phyloP scores from a whole-genome alignment of 92 coral and sea anemone species.

The Desmophyllum pertusum region DNA sequence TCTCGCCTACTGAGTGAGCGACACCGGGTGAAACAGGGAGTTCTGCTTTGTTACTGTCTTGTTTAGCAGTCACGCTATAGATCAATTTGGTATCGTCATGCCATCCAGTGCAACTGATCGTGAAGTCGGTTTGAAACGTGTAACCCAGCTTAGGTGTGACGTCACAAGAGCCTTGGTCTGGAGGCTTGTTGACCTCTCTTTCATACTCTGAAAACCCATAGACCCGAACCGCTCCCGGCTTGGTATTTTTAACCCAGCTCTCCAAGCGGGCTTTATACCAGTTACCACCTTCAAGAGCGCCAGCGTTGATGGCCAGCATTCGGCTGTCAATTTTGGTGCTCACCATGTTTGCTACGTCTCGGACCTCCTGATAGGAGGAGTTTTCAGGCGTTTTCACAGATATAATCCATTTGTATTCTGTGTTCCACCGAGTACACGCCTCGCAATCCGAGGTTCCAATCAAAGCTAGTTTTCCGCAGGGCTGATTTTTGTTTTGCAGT shows the following conservation, averaged over 20 bases:
- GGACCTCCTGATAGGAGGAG: not conserved
- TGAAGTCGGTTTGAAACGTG: slow-evolving; percentile 48
- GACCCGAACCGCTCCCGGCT: slow-evolving; percentile 18
- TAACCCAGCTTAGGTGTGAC: slow-evolving; percentile 59
- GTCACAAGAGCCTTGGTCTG: slow-evolving; percentile 54
- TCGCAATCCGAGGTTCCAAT: slow-evolving; percentile 49
- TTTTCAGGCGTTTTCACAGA: not conserved
- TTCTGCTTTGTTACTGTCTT: slow-evolving; percentile 8
- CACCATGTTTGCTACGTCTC: slow-evolving; percentile 12
- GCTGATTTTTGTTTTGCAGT: slow-evolving; percentile 50
- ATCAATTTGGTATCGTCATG: slow-evolving; percentile 52
- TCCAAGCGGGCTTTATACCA: slow-evolving; percentile 45
- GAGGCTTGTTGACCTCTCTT: slow-evolving; percentile 48
- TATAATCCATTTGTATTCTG: slow-evolving; percentile 40
- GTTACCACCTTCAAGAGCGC: slow-evolving; percentile 50
- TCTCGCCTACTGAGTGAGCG: slow-evolving; percentile 24
- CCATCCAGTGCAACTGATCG: slow-evolving; percentile 49
- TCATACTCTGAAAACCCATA: slow-evolving; percentile 52
- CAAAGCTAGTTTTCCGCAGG: slow-evolving; percentile 72
- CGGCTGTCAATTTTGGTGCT: slow-evolving; percentile 24
- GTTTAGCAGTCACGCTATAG: slow-evolving; percentile 29
- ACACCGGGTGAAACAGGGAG: not conserved
- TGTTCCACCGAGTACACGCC: slow-evolving; percentile 38
- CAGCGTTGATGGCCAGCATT: slow-evolving; percentile 64
- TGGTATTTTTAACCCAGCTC: slow-evolving; percentile 21